Evolutionary conservation across 2,888 invertebrate genomes (phyloP).

Genomic region (Calephelis perditalis): DNA sequence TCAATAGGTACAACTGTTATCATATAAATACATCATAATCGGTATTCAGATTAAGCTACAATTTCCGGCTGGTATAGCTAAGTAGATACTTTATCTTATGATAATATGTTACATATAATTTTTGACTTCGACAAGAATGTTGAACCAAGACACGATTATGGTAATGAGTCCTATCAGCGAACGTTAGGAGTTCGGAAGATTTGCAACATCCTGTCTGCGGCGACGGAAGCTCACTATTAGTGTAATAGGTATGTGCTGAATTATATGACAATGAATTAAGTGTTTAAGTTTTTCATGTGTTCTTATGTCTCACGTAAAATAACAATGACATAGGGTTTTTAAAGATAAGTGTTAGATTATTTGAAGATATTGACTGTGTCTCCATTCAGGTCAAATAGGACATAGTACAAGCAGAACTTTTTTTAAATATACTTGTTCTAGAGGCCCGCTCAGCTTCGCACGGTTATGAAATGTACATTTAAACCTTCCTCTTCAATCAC

Average conservation of each 20-base stretch:
- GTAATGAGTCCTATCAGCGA: constrained; percentile 17
- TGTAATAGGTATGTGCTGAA: constrained; percentile 13
- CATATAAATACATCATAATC: neutral
- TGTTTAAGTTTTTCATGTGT: constrained; percentile 26
- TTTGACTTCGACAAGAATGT: neutral
- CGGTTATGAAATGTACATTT: too few relatives aligned
- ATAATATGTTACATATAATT: too few relatives aligned
- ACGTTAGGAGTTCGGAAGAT: constrained; percentile 22
- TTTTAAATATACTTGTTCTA: too few relatives aligned
- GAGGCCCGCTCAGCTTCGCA: too few relatives aligned
- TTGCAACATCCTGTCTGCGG: constrained; percentile 29
- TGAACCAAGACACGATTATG: constrained; percentile 2
- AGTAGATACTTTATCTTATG: too few relatives aligned
- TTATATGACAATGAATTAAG: constrained; percentile 9
- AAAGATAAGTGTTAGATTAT: too few relatives aligned
- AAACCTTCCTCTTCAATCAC: too few relatives aligned
- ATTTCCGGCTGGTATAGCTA: neutral
- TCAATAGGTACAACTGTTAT: too few relatives aligned
- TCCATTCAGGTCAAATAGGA: too few relatives aligned
- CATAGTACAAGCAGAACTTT: too few relatives aligned
- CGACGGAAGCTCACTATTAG: constrained; percentile 29
- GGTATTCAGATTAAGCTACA: neutral
- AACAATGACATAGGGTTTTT: too few relatives aligned
- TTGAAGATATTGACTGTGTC: too few relatives aligned
- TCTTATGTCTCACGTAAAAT: constrained; percentile 29